phyloP scores from a whole-genome alignment of 2,797 vertebrate species.

The Gymnoscopelus microlampas region DNA sequence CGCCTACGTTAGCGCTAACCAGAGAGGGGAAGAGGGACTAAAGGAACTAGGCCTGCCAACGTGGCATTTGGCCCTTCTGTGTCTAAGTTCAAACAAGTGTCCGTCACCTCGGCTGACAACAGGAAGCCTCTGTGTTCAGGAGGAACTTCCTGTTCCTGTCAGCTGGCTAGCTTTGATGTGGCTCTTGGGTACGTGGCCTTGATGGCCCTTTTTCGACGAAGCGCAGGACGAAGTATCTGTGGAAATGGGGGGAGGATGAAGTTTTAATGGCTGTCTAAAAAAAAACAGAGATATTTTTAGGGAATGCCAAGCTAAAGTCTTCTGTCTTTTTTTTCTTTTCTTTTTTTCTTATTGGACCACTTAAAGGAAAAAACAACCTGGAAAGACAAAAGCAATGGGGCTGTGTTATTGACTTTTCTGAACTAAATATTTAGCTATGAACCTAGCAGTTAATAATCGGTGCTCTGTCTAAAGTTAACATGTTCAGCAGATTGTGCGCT shows the following conservation, averaged over 20 bases:
- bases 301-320: conserved; percentile 59
- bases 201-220: conserved; percentile 66
- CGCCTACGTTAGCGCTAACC: conserved; percentile 71
- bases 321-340: conserved; percentile 48
- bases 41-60: conserved; percentile 63
- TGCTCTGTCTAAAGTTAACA: conserved; percentile 21
- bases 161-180: conserved; percentile 81
- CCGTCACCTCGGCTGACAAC: conserved; percentile 84
- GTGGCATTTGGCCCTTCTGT: conserved; percentile 73
- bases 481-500: conserved; percentile 6
- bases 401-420: conserved; percentile 57
- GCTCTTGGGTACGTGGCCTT: conserved; percentile 67
- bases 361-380: conserved; percentile 57
- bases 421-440: conserved; percentile 45
- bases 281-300: conserved; percentile 71
- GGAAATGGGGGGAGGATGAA: conserved; percentile 58
- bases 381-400: conserved; percentile 57
- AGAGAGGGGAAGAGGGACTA: conserved; percentile 60
- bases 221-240: conserved; percentile 58
- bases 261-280: conserved; percentile 71
- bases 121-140: conserved; percentile 82
- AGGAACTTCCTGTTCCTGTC: conserved; percentile 83
- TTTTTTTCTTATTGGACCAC: conserved; percentile 46
- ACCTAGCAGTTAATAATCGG: conserved; percentile 35
- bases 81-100: conserved; percentile 80